A percentile compares a stretch with the other conserved stretches of the same genome.
These are phyloP conservation scores for Choristoneura fumiferana DNA, from an alignment of 1,140 invertebrate genomes.

Conservation along the genomic window DNA sequence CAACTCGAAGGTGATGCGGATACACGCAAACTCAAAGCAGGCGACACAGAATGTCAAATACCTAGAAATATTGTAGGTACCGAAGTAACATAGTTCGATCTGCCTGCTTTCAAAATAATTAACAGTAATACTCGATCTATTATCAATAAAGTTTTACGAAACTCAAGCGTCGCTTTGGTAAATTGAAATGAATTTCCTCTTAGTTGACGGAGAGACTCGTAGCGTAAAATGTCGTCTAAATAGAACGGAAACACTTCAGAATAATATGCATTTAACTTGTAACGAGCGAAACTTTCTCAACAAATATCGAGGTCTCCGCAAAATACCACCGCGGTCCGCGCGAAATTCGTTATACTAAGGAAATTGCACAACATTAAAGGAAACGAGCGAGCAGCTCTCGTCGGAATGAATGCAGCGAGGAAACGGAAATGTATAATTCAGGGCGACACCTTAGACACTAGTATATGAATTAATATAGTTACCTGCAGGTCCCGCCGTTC, in stretches of 20 bases:
- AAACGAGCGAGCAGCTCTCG: constrained; percentile 23
- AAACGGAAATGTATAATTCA: constrained; percentile 20
- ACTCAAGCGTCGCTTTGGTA: constrained; percentile 1
- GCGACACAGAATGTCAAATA: no score
- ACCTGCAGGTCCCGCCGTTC: constrained; percentile 89
- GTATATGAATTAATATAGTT: constrained; percentile 44
- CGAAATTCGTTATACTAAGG: constrained; percentile 45
- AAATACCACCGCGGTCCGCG: constrained; percentile 30
- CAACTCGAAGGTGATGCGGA: no score
- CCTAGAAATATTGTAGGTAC: no score
- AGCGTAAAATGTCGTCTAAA: constrained; percentile 34
- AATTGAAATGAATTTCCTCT: neutral
- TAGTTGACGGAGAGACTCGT: constrained; percentile 2
- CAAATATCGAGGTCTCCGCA: constrained; percentile 34
- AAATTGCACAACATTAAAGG: constrained; percentile 42
- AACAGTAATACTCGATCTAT: no score
- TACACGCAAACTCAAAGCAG: no score
- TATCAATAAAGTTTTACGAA: neutral
- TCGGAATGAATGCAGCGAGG: constrained; percentile 25
- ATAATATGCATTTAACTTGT: constrained; percentile 43
- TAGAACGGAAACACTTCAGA: constrained; percentile 33
- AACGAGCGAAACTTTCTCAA: constrained; percentile 40
- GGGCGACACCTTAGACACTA: constrained; percentile 1
- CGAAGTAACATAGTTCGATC: no score
- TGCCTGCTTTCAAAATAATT: no score